phyloP scores from a whole-genome alignment of 2,888 invertebrate species.

The Polymixis flavicincta region DNA sequence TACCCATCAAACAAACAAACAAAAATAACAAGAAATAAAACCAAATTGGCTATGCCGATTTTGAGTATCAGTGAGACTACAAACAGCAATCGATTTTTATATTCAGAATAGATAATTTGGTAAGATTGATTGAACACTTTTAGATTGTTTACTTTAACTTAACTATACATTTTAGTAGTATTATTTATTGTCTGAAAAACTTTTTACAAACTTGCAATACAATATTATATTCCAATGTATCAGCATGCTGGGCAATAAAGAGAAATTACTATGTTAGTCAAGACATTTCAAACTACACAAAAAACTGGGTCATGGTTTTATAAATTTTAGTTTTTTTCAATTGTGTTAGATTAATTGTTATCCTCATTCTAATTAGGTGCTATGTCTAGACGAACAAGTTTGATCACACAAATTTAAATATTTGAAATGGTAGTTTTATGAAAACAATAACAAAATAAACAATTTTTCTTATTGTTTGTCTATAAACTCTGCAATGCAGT shows the following conservation, averaged over 20 bases:
- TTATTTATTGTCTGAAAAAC: neutral
- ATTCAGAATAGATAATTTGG: neutral
- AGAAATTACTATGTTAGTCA: constrained; percentile 32
- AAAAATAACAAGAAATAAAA: no score
- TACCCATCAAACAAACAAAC: no score
- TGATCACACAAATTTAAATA: neutral
- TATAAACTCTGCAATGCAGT: constrained; percentile 12
- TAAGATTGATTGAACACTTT: neutral
- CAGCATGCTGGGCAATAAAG: constrained; percentile 20
- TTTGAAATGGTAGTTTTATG: neutral
- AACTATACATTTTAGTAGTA: neutral
- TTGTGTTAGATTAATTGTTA: constrained; percentile 9
- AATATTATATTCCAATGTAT: neutral
- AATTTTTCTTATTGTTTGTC: neutral
- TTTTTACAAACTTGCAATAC: neutral
- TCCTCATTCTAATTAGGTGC: neutral
- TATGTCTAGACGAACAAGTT: neutral
- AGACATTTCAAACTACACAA: constrained; percentile 23
- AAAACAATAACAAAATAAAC: constrained; percentile 22
- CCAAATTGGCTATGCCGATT: no score
- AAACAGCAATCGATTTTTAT: no score
- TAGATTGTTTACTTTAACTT: neutral
- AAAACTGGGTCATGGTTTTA: constrained; percentile 62
- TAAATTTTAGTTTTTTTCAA: constrained; percentile 1
- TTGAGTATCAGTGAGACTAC: no score